Percentiles rank a stretch among this genome's conserved stretches.
phyloP scores from a whole-genome alignment of 2,888 invertebrate species.

The Peribatodes rhomboidaria region DNA sequence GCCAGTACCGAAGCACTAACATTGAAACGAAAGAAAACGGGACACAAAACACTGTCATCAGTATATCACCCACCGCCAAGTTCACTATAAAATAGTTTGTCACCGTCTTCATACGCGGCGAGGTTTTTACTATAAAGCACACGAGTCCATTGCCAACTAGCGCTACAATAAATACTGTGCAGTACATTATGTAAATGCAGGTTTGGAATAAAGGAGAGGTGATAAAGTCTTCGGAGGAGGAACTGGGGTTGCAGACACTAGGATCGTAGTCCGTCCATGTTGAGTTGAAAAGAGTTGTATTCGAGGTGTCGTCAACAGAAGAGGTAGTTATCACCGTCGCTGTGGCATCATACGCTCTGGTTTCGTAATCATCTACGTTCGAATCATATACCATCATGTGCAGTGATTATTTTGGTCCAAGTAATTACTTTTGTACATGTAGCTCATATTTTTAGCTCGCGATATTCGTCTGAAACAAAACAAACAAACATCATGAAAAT shows the following conservation, averaged over 20 bases:
- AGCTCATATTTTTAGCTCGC: constrained; percentile 27
- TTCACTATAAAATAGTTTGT: constrained; percentile 97
- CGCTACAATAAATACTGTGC: constrained; percentile 90
- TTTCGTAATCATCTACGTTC: constrained; percentile 55
- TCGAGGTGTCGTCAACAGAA: constrained; percentile 46
- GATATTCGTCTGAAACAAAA: constrained; percentile 40
- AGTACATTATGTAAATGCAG: constrained; percentile 90
- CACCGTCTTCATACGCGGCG: constrained; percentile 95
- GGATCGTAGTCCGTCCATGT: constrained; percentile 63
- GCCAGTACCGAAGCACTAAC: constrained; percentile 94
- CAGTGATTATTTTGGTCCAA: constrained; percentile 16
- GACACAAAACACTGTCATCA: constrained; percentile 96
- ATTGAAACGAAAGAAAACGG: constrained; percentile 95
- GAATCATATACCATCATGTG: constrained; percentile 67
- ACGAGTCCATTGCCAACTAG: constrained; percentile 92
- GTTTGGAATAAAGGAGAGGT: constrained; percentile 86
- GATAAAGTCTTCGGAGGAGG: constrained; percentile 64
- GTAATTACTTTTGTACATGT: constrained; percentile 23
- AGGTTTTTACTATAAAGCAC: constrained; percentile 94
- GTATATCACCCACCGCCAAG: constrained; percentile 94
- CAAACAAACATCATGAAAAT: constrained; percentile 16
- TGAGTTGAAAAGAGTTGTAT: constrained; percentile 54
- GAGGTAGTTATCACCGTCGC: constrained; percentile 41
- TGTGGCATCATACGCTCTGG: constrained; percentile 51
- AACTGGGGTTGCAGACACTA: constrained; percentile 56